Percentiles rank a stretch among this genome's conserved stretches.
Conservation (phyloP, 2,888 invertebrate species). For the Hypena proboscidalis region DNA sequence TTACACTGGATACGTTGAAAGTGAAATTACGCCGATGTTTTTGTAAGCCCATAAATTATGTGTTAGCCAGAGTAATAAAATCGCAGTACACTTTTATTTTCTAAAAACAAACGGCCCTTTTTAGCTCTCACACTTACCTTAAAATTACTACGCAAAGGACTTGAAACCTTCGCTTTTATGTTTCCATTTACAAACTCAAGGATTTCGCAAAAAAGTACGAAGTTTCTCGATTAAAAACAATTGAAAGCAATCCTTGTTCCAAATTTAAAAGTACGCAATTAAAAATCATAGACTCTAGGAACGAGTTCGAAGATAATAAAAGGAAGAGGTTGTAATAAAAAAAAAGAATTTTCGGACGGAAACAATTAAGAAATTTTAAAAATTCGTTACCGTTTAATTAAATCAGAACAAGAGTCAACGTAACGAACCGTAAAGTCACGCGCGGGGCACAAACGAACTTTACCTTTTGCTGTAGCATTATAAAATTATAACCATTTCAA, state of each 20-base stretch:
- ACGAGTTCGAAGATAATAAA: constrained; percentile 24
- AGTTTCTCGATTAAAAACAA: neutral
- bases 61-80: constrained; percentile 46
- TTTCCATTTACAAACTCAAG: too few relatives aligned
- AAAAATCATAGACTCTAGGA: constrained; percentile 12
- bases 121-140: constrained; percentile 5
- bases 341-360: constrained; percentile 60
- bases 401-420: constrained; percentile 64
- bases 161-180: constrained; percentile 8
- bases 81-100: constrained; percentile 51
- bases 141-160: neutral
- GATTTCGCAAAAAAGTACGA: neutral
- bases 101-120: constrained; percentile 40
- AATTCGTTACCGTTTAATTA: constrained; percentile 69
- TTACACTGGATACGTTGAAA: constrained; percentile 39
- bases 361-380: constrained; percentile 69
- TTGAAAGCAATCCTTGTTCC: constrained; percentile 6
- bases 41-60: constrained; percentile 51
- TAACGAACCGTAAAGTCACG: constrained; percentile 71
- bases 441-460: constrained; percentile 49
- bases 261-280: constrained; percentile 7
- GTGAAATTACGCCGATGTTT: constrained; percentile 42
- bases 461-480: constrained; percentile 25
- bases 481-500: too few relatives aligned
- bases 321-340: constrained; percentile 23